Evolutionary conservation across 2,113 vertebrate species (phyloP), one percentile per base, ranked within the genome.

Genomic region (Panurus biarmicus): DNA sequence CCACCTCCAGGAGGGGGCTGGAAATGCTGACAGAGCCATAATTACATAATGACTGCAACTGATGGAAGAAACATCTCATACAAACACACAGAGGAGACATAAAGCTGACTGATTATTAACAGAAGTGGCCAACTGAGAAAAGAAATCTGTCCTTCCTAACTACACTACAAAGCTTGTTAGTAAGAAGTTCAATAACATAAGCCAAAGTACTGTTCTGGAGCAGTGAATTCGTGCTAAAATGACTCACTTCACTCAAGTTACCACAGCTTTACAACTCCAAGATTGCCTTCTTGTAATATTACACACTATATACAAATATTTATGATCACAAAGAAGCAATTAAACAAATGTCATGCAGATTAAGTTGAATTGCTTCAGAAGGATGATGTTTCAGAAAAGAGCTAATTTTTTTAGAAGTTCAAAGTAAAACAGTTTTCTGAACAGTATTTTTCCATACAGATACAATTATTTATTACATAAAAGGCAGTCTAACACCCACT

Each of bases 11-110:
- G 48, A 93, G 58, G 60, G 35, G 73, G 42, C 48, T 96, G 87
- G 92, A 97, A 97, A 96, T 16, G 85, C 82, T 93, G 89, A 97
- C 95, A 83, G 42, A 93, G 56, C 38, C 82, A 45, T 66, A 95
- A 86, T 81, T 85, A 90, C 60, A 87, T 65, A 89, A 76, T 53
- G 92, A 89, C 69, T 90, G 50, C 53, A 95, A 78, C 58, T 57
- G 78, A 84, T 95, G 84, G 94, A 95, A 95, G 83, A 95, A 96
- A 89, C 58, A 62, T 74, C 45, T 95, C 87, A 88, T 5, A 75
- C 56, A 76, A 64, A 57, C 78, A 91, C 79, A 82, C 85, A 85
- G 6, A 66, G 77, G 40, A 91, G 82, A 75, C 42, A 11, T 58
- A 94, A 96, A 21, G n/a, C 64, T 85, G 40, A 40, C 57, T 91